Evolutionary conservation across 2,888 invertebrate species (phyloP), one percentile per base, ranked within the genome.

Genomic region (Pegoplata infirma): DNA sequence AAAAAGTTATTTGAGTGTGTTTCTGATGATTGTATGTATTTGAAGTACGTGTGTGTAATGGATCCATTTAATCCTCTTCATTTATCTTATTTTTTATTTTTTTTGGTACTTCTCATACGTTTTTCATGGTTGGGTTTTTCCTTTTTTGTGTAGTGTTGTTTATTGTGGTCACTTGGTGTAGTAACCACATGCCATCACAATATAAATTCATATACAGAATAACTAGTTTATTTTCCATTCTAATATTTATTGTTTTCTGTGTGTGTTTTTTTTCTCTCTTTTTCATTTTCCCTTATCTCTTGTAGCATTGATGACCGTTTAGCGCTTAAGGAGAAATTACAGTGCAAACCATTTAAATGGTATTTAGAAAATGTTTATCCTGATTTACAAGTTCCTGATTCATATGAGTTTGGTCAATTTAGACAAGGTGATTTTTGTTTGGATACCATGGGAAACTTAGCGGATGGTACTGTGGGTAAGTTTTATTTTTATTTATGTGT

Each of bases 321-420:
- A 82, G 93, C 92, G 28, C 91, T 98, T 72, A 94, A 96, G 74
- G 92, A 94, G 82, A 92, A 92, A 84, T 91, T 98, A 10, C 93
- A 96, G 76, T 98, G 98, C 90, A 97, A 98, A 89, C 94, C 98
- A 1, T 98, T 98, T 91, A 94, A 95, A 84, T 98, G 98, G 98
- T 98, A 96, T 90, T 89, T 98, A 86, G 93, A 96, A 83, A 93
- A 97, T 86, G 96, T 98, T 66, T 98, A 98, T 90, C 98, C 98
- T 2, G 97, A 97, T 88, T 90, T 97, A 85, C 92, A 92, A 86
- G 94, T 94, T 75, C 96, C 96, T 0, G 91, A 91, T 72, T 90
- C 92, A 0, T 84, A 91, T 69, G 89, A 90, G 2, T 90, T 91
- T 69, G 91, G 91, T 23, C 93, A 94, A 83, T 91, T 98, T 75